phyloP scores from a whole-genome alignment of 2,113 vertebrate genomes.

The Melanotaenia duboulayi region DNA sequence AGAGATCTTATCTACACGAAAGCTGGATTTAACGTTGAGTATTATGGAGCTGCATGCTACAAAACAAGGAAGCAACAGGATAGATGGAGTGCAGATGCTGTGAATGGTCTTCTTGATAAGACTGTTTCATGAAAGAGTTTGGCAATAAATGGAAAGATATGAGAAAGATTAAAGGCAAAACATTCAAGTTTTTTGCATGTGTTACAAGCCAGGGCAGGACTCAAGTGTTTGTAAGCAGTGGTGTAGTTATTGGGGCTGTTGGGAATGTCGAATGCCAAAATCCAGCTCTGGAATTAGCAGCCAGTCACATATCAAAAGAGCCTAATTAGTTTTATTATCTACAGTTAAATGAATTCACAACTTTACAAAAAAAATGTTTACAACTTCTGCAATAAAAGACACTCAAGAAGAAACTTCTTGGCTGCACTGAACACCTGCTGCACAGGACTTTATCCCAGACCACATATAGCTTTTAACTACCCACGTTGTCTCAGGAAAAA shows the following conservation, averaged over 20 bases:
- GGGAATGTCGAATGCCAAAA: background rate
- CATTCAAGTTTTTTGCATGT: background rate
- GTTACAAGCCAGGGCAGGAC: too few relatives aligned
- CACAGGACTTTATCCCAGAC: too few relatives aligned
- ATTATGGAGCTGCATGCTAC: background rate
- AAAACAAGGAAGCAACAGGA: background rate
- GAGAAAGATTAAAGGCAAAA: background rate
- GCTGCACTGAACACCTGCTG: too few relatives aligned
- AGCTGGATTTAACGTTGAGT: slow-evolving; percentile 18
- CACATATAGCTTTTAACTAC: too few relatives aligned
- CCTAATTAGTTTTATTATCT: too few relatives aligned
- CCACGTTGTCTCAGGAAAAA: too few relatives aligned
- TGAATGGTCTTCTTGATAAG: background rate
- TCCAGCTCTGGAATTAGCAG: slow-evolving; percentile 9
- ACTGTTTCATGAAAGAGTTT: background rate
- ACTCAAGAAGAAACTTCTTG: too few relatives aligned
- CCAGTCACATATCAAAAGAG: background rate
- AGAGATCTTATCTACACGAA: slow-evolving; percentile 18
- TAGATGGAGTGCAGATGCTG: background rate
- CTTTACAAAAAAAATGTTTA: too few relatives aligned
- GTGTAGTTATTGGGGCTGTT: background rate
- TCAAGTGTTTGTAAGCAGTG: too few relatives aligned
- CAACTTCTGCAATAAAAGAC: too few relatives aligned
- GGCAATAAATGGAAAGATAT: background rate
- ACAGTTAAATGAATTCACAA: background rate